phyloP scores from a whole-genome alignment of 2,888 invertebrate genomes.

The Epinotia brunnichana region DNA sequence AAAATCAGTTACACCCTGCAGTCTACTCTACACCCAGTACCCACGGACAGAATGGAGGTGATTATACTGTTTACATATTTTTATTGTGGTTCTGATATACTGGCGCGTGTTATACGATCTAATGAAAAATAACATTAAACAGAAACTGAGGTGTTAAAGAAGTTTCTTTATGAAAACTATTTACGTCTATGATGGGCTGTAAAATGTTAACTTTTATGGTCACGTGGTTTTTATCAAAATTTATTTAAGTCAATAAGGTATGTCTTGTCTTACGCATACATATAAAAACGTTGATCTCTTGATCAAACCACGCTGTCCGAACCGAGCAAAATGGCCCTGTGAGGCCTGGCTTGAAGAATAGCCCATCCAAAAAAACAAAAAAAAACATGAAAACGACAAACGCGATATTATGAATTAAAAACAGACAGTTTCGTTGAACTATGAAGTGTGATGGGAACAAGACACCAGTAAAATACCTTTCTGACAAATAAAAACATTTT shows the following conservation, averaged over 20 bases:
- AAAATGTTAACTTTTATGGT: slow-evolving; percentile 50
- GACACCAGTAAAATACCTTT: not conserved
- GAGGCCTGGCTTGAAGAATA: too few relatives aligned
- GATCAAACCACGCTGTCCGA: too few relatives aligned
- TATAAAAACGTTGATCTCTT: too few relatives aligned
- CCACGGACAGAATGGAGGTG: not conserved
- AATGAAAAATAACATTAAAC: slow-evolving; percentile 69
- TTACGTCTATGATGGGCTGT: slow-evolving; percentile 59
- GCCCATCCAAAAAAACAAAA: too few relatives aligned
- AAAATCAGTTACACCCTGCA: not conserved
- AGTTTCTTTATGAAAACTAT: slow-evolving; percentile 55
- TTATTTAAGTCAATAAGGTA: not conserved
- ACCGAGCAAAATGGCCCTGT: too few relatives aligned
- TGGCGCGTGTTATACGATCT: slow-evolving; percentile 70
- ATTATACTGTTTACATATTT: slow-evolving; percentile 16
- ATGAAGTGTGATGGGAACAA: not conserved
- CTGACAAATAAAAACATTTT: not conserved
- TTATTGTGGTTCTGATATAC: slow-evolving; percentile 6
- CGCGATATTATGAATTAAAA: not conserved
- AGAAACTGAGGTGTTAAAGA: slow-evolving; percentile 57
- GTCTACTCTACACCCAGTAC: not conserved
- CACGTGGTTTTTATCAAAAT: slow-evolving; percentile 20
- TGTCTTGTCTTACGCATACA: not conserved
- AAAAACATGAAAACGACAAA: too few relatives aligned
- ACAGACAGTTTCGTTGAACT: not conserved